Evolutionary conservation across 2,113 vertebrate species (phyloP).

Genomic region (Puntigrus tetrazona): DNA sequence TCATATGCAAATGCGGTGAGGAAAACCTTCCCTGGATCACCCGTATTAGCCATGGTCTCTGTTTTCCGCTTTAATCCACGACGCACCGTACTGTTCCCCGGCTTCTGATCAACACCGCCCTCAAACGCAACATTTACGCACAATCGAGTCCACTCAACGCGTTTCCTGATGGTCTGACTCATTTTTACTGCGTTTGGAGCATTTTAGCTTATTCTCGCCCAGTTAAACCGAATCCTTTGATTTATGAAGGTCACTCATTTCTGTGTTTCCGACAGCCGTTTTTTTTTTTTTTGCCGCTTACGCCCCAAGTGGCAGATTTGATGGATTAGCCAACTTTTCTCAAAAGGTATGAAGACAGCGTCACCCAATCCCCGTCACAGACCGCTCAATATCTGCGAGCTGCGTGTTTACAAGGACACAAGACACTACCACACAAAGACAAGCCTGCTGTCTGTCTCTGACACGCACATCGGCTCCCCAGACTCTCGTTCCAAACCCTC

Average conservation of each 20-base stretch:
- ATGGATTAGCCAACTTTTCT: constrained; percentile 27
- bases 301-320: constrained; percentile 18
- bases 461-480: background rate
- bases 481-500: background rate
- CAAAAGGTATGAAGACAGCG: constrained; percentile 16
- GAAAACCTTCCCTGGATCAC: constrained; percentile 13
- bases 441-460: background rate
- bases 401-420: constrained; percentile 19
- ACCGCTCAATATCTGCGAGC: constrained; percentile 20
- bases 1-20: constrained; percentile 21
- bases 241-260: constrained; percentile 10
- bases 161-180: background rate
- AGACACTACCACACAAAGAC: constrained; percentile 14
- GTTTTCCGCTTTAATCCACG: constrained; percentile 17
- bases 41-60: constrained; percentile 28
- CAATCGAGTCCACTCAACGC: background rate
- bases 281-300: constrained; percentile 11
- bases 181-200: background rate
- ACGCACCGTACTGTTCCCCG: constrained; percentile 18
- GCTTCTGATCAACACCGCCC: background rate
- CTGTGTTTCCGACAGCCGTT: background rate
- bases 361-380: background rate
- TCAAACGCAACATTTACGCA: constrained; percentile 13
- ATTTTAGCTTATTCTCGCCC: background rate
- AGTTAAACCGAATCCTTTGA: background rate